These are phyloP conservation scores for Ia io DNA, from an alignment of 2,113 vertebrate species.

Conservation along the genomic window DNA sequence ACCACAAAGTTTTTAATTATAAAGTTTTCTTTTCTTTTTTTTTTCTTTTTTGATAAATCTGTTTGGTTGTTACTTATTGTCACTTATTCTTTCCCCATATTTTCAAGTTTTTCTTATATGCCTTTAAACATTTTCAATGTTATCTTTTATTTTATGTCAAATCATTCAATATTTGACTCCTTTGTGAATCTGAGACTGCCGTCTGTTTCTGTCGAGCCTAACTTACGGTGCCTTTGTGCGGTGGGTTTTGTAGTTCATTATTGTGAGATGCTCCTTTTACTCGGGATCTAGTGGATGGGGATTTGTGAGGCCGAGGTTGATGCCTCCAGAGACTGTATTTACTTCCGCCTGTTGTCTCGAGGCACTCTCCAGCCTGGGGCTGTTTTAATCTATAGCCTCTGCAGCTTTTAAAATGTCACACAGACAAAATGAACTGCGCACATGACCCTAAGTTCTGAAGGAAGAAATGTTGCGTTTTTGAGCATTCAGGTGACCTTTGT, in stretches of 20 bases:
- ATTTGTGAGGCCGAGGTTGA: neutral
- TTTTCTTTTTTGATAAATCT: neutral
- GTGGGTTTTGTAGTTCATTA: neutral
- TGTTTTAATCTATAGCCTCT: neutral
- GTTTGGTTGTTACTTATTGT: neutral
- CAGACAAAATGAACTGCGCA: neutral
- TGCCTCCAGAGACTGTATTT: neutral
- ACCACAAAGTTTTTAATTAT: neutral
- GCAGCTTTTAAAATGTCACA: neutral
- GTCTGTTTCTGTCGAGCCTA: neutral
- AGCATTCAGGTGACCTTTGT: neutral
- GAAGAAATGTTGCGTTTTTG: neutral
- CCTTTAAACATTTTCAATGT: neutral
- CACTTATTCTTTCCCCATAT: neutral
- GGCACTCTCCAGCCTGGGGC: neutral
- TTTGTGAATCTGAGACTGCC: neutral
- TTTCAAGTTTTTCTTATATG: neutral
- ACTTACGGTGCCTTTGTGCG: neutral
- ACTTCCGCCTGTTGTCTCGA: neutral
- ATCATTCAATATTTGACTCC: neutral
- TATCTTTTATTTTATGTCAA: conserved; percentile 7
- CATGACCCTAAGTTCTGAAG: neutral
- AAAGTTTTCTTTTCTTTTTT: neutral
- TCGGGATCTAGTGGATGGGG: neutral
- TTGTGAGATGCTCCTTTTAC: neutral